Percentiles rank a stretch among this genome's conserved stretches.
These are phyloP conservation scores for Scylla paramamosain DNA, from an alignment of 1,140 invertebrate genomes.

Conservation along the genomic window DNA sequence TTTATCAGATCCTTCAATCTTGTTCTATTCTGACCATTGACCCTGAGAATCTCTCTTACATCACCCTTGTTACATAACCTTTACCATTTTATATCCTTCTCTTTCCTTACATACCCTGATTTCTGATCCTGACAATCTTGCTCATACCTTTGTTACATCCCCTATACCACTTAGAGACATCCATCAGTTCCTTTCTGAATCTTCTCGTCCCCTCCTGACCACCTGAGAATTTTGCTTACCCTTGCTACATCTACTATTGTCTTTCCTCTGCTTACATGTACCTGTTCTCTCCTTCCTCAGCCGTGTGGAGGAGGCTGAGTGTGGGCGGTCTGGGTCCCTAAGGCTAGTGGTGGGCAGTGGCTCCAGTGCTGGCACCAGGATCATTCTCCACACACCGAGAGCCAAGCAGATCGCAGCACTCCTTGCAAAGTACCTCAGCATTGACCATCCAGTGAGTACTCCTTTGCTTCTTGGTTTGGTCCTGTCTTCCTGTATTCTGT, in stretches of 20 bases:
- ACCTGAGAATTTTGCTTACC: too few relatives aligned
- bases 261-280: not conserved
- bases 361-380: not conserved
- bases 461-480: not conserved
- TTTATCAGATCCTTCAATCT: not conserved
- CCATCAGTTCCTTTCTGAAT: too few relatives aligned
- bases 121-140: too few relatives aligned
- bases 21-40: too few relatives aligned
- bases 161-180: too few relatives aligned
- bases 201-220: too few relatives aligned
- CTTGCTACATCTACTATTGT: not conserved
- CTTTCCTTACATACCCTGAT: too few relatives aligned
- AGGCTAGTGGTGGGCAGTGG: constrained; percentile 37
- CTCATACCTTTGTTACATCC: too few relatives aligned
- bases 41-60: too few relatives aligned
- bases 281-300: not conserved
- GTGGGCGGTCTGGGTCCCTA: constrained; percentile 51
- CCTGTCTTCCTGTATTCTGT: too few relatives aligned
- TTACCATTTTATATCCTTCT: too few relatives aligned
- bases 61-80: too few relatives aligned
- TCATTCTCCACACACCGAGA: constrained; percentile 48
- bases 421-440: constrained; percentile 57
- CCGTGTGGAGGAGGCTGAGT: constrained; percentile 65
- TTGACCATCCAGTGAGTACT: constrained; percentile 57
- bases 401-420: constrained; percentile 59